These are phyloP conservation scores for Sipunculus nudus DNA, from an alignment of 2,888 invertebrate genomes.

Conservation along the genomic window DNA sequence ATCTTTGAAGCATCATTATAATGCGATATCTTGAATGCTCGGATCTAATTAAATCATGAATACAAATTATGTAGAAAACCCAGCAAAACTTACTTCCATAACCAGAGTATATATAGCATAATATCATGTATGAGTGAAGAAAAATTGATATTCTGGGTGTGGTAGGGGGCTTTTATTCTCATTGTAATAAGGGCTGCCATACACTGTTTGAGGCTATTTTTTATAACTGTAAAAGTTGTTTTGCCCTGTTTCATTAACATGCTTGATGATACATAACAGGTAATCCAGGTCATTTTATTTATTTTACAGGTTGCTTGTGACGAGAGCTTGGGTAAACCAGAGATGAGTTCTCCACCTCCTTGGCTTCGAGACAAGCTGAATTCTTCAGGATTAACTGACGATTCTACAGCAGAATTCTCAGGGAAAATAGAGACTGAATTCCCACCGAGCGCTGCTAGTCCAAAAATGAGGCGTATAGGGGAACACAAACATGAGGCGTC, in stretches of 20 bases:
- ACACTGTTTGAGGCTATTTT: too few species aligned
- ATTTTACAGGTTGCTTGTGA: conserved; percentile 46
- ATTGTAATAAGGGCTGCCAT: too few species aligned
- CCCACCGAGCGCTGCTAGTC: conserved; percentile 56
- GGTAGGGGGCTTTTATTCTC: too few species aligned
- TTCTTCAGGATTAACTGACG: not conserved
- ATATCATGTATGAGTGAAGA: too few species aligned
- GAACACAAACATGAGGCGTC: conserved; percentile 43
- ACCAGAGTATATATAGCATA: too few species aligned
- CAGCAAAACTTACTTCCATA: too few species aligned
- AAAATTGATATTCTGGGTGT: too few species aligned
- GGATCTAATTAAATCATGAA: too few species aligned
- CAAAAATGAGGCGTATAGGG: conserved; percentile 52
- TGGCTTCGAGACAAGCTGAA: conserved; percentile 53
- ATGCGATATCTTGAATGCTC: too few species aligned
- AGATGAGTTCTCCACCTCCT: conserved; percentile 57
- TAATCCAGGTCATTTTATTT: conserved; percentile 10
- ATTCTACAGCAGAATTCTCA: not conserved
- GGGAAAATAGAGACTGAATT: conserved; percentile 55
- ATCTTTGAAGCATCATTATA: too few species aligned
- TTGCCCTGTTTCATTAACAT: not conserved
- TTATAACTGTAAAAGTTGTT: too few species aligned
- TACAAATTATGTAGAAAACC: too few species aligned
- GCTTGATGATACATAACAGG: not conserved
- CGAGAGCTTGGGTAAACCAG: conserved; percentile 48